phyloP scores from a whole-genome alignment of 2,113 vertebrate species.

The Lepus americanus region DNA sequence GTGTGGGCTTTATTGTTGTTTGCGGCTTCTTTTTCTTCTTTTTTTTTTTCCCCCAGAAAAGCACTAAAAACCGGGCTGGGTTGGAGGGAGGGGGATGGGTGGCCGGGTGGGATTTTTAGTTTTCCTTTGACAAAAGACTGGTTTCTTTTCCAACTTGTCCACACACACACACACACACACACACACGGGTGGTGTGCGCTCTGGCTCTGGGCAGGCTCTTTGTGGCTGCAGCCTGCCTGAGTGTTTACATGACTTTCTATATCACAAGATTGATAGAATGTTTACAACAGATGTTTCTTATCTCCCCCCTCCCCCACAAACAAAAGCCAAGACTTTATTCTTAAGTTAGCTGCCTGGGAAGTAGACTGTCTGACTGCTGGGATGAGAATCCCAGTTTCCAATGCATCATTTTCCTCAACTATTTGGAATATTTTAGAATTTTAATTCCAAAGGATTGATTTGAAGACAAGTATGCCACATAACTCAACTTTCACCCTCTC shows the following conservation, averaged over 20 bases:
- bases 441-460: conserved; percentile 38
- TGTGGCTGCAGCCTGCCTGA: conserved; percentile 71
- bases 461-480: neutral
- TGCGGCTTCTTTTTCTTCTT: neutral
- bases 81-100: conserved; percentile 43
- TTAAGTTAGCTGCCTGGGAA: conserved; percentile 41
- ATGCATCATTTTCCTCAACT: conserved; percentile 15
- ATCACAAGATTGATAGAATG: conserved; percentile 73
- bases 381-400: conserved; percentile 66
- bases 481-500: conserved; percentile 57
- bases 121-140: conserved; percentile 77
- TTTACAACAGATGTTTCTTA: conserved; percentile 82
- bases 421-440: conserved; percentile 61
- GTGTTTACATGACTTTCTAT: conserved; percentile 79
- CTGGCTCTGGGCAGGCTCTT: conserved; percentile 63
- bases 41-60: neutral
- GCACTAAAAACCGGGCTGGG: conserved; percentile 61
- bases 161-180: too few species aligned
- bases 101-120: conserved; percentile 69
- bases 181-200: too few species aligned
- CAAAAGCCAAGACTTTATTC: conserved; percentile 73
- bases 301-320: conserved; percentile 60
- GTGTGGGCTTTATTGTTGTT: conserved; percentile 47
- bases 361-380: conserved; percentile 49
- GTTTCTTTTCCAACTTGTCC: conserved; percentile 71